Conservation (phyloP, 2,888 invertebrate species). For the Macrophya alboannulata region DNA sequence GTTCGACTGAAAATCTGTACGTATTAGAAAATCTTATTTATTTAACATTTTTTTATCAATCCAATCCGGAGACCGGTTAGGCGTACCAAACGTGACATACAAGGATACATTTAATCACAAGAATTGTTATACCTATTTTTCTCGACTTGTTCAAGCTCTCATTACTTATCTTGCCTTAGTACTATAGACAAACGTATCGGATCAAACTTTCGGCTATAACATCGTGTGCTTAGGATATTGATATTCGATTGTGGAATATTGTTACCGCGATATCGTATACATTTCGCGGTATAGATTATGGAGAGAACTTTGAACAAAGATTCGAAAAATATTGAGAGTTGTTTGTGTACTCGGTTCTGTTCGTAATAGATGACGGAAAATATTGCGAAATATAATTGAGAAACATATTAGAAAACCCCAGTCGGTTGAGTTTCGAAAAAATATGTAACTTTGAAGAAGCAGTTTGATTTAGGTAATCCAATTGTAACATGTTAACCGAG, state of each 20-base stretch:
- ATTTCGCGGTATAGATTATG: neutral
- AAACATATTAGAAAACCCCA: neutral
- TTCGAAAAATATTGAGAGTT: neutral
- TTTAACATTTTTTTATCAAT: neutral
- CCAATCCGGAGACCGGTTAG: neutral
- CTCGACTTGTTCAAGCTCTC: neutral
- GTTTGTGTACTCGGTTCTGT: neutral
- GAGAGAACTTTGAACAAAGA: neutral
- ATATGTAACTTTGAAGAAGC: neutral
- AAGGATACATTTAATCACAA: neutral
- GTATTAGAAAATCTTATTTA: neutral
- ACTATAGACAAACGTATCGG: neutral
- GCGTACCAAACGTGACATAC: neutral
- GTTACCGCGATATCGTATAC: neutral
- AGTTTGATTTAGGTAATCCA: neutral
- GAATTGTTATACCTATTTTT: neutral
- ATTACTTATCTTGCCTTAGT: neutral
- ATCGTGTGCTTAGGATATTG: neutral
- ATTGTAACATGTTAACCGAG: neutral
- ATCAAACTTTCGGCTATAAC: neutral
- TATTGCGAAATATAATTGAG: neutral
- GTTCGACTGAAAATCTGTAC: neutral
- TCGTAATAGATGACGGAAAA: neutral
- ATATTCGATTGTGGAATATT: neutral
- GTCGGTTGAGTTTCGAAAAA: neutral